Conservation (phyloP, 2,888 invertebrate species). For the Agonopterix subpropinquella region DNA sequence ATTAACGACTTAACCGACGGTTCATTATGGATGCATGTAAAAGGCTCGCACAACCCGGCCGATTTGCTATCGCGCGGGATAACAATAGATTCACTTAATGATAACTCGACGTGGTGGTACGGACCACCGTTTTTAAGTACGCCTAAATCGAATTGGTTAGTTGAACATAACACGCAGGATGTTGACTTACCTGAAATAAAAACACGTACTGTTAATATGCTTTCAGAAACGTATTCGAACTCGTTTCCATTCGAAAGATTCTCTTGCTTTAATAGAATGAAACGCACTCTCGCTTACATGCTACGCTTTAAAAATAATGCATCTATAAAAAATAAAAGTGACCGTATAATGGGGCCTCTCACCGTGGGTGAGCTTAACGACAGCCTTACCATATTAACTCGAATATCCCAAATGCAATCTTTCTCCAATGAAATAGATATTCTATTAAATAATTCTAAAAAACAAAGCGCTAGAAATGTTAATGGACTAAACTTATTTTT, state of each 20-base stretch:
- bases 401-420: constrained; percentile 1
- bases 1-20: constrained; percentile 7
- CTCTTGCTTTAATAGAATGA: not conserved
- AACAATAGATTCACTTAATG: constrained; percentile 2
- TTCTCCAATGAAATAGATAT: constrained; percentile 1
- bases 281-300: constrained; percentile 4
- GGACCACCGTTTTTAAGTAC: constrained; percentile 1
- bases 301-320: constrained; percentile 6
- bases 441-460: constrained; percentile 1
- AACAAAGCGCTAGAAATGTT: not conserved
- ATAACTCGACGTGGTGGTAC: constrained; percentile 5
- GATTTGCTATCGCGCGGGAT: constrained; percentile 2
- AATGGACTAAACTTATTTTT: constrained; percentile 1
- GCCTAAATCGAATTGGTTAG: not conserved
- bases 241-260: not conserved
- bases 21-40: constrained; percentile 5
- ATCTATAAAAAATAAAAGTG: not conserved
- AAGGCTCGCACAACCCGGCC: constrained; percentile 7
- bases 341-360: not conserved
- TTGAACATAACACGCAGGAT: not conserved
- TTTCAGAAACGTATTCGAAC: not conserved
- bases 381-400: not conserved
- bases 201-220: not conserved
- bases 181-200: constrained; percentile 2
- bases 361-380: constrained; percentile 1